phyloP scores from a whole-genome alignment of 1,140 invertebrate genomes.

The Anastrepha ludens region DNA sequence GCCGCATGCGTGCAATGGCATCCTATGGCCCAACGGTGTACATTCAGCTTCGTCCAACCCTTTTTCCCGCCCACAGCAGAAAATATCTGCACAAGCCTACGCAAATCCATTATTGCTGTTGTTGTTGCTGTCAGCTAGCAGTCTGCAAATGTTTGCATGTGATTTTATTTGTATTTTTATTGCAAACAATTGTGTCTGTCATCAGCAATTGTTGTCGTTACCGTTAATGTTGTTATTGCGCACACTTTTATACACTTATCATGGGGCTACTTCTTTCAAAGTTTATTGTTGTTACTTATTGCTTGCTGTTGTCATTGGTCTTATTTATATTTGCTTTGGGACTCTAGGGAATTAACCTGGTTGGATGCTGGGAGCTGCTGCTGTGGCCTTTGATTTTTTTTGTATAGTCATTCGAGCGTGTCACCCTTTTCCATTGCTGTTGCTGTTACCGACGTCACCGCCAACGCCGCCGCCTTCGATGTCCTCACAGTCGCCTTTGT shows the following conservation, averaged over 20 bases:
- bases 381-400: slow-evolving; percentile 34
- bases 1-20: neutral
- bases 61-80: neutral
- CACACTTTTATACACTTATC: slow-evolving; percentile 22
- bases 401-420: neutral
- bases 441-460: neutral
- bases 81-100: neutral
- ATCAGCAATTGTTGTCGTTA: slow-evolving; percentile 30
- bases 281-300: neutral
- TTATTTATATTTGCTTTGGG: slow-evolving; percentile 41
- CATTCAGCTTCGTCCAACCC: neutral
- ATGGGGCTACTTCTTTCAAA: neutral
- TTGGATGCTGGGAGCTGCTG: neutral
- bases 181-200: slow-evolving; percentile 52
- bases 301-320: slow-evolving; percentile 35
- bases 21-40: neutral
- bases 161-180: slow-evolving; percentile 44
- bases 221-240: slow-evolving; percentile 45
- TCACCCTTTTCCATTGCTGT: neutral
- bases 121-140: slow-evolving; percentile 3
- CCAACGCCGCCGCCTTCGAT: neutral
- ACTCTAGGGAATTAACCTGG: slow-evolving; percentile 39
- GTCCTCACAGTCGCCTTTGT: neutral
- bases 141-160: neutral
- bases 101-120: neutral